Evolutionary conservation across 2,797 vertebrate species (phyloP).

Genomic region (Gymnoscopelus microlampas): DNA sequence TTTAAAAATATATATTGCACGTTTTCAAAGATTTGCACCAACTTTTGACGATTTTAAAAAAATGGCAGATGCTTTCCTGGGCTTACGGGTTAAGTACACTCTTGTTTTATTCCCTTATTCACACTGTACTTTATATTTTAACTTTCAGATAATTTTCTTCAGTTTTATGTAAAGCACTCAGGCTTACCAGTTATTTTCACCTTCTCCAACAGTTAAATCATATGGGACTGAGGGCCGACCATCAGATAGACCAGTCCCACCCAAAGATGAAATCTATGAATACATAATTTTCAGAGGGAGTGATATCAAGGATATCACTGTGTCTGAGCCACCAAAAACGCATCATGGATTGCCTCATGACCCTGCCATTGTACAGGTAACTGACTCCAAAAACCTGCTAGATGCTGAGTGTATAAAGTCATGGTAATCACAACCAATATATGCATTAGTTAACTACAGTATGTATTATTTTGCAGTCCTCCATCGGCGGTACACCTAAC

Average conservation of each 20-base stretch:
- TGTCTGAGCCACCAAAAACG: constrained; percentile 93
- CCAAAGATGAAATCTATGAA: constrained; percentile 94
- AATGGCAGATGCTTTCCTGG: too few relatives aligned
- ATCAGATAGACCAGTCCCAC: constrained; percentile 90
- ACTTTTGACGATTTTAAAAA: too few relatives aligned
- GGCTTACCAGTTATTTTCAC: too few relatives aligned
- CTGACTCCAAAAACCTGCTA: background rate
- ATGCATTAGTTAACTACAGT: background rate
- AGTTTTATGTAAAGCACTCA: too few relatives aligned
- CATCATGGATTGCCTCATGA: constrained; percentile 92
- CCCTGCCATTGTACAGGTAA: constrained; percentile 95
- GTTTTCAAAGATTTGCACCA: too few relatives aligned
- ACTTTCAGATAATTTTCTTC: too few relatives aligned
- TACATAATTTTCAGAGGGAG: constrained; percentile 98
- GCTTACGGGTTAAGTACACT: too few relatives aligned
- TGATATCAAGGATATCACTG: constrained; percentile 98
- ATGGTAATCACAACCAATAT: background rate
- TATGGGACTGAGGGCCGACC: constrained; percentile 96
- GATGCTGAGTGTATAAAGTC: background rate
- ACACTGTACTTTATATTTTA: too few relatives aligned
- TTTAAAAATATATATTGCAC: too few relatives aligned
- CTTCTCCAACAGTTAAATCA: constrained; percentile 85
- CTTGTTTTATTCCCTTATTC: too few relatives aligned
- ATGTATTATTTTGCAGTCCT: constrained; percentile 54
- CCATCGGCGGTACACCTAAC: constrained; percentile 70